phyloP scores from a whole-genome alignment of 1,140 invertebrate species.

The Cecropterus lyciades region DNA sequence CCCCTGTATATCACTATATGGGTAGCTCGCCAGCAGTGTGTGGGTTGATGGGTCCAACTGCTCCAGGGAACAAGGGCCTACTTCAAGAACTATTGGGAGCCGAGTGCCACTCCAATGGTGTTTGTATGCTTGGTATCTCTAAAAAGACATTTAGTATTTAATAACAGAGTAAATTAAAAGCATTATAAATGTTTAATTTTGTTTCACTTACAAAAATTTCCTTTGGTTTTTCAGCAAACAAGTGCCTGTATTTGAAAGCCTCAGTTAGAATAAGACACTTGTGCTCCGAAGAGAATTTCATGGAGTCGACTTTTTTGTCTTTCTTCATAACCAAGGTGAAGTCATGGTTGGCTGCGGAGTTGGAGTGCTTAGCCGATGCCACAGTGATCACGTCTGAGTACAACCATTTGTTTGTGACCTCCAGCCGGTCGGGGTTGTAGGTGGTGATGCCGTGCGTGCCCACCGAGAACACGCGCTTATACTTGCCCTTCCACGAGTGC shows the following conservation, averaged over 20 bases:
- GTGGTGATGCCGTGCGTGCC: conserved; percentile 98
- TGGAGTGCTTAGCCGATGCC: conserved; percentile 86
- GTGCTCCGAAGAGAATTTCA: conserved; percentile 99
- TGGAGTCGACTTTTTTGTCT: conserved; percentile 95
- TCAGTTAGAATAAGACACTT: conserved; percentile 96
- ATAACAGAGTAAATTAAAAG: neutral
- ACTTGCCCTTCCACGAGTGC: conserved; percentile 99
- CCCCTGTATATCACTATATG: conserved; percentile 90
- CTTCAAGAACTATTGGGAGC: conserved; percentile 94
- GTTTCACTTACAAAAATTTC: conserved; percentile 87
- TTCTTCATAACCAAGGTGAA: conserved; percentile 95
- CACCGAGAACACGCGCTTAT: conserved; percentile 98
- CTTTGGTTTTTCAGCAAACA: conserved; percentile 92
- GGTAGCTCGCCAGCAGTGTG: conserved; percentile 93
- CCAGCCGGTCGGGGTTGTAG: conserved; percentile 96
- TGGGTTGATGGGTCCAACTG: conserved; percentile 95
- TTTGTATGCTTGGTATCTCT: conserved; percentile 97
- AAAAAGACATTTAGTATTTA: conserved; percentile 50
- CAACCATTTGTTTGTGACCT: conserved; percentile 97
- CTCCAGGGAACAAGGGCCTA: conserved; percentile 94
- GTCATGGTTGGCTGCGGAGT: conserved; percentile 85
- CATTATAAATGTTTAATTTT: too few species aligned
- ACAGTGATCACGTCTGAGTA: conserved; percentile 93
- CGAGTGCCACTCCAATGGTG: conserved; percentile 97
- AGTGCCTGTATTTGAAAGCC: conserved; percentile 91